Conservation (phyloP, 2,797 vertebrate genomes). For the Babyrousa celebensis region DNA sequence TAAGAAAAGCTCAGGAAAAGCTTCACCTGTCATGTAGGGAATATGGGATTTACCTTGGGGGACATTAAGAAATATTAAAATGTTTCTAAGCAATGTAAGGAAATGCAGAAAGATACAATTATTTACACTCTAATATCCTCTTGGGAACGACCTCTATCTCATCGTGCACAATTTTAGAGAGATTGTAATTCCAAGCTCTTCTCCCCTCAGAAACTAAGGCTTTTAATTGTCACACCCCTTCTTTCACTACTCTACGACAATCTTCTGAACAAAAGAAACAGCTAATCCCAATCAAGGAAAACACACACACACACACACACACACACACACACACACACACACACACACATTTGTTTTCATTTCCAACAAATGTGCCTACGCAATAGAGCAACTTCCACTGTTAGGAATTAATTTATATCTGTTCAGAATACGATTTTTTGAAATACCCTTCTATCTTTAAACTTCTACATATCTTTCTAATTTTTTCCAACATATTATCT, state of each 20-base stretch:
- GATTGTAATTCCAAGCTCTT: background rate
- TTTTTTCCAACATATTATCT: background rate
- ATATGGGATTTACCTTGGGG: background rate
- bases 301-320: no score
- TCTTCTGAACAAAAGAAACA: slow-evolving; percentile 25
- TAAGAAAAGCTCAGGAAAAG: background rate
- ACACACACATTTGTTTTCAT: background rate
- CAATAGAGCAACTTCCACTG: background rate
- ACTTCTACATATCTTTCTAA: background rate
- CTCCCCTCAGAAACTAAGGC: background rate
- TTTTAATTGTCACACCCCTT: background rate
- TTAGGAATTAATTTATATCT: background rate
- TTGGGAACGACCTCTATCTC: background rate
- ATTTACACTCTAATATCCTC: background rate
- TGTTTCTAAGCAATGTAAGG: slow-evolving; percentile 12
- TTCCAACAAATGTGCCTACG: background rate
- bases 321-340: no score
- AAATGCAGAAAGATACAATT: background rate
- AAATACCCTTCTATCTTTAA: slow-evolving; percentile 47
- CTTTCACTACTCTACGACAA: background rate
- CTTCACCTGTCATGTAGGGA: background rate
- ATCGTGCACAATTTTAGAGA: background rate
- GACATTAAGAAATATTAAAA: background rate
- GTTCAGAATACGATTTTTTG: background rate
- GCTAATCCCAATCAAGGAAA: background rate